These are phyloP conservation scores for Dendronephthya gigantea DNA, from an alignment of 64 coral and sea anemone species.

Conservation along the genomic window DNA sequence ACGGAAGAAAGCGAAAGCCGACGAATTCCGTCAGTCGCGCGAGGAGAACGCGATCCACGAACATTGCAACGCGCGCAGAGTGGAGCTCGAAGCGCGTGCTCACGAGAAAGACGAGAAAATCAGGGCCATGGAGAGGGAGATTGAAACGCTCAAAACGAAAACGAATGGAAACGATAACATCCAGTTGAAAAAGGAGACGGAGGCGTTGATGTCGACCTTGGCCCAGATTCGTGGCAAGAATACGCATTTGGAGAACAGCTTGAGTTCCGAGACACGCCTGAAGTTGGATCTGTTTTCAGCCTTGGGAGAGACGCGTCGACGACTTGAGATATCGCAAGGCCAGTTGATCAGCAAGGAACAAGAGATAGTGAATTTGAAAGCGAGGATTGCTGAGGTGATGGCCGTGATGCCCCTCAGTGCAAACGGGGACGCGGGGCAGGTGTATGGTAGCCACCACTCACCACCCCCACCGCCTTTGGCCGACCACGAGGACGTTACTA, in stretches of 20 bases:
- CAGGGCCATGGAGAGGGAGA: slow-evolving; percentile 53
- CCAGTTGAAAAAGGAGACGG: slow-evolving; percentile 95
- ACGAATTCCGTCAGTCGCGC: slow-evolving; percentile 53
- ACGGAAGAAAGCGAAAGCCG: slow-evolving; percentile 75
- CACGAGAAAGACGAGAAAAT: slow-evolving; percentile 84
- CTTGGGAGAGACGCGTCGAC: slow-evolving; percentile 73
- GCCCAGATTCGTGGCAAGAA: slow-evolving; percentile 92
- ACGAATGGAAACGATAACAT: slow-evolving; percentile 73
- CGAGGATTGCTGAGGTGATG: slow-evolving; percentile 94
- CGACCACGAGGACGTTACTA: slow-evolving; percentile 49
- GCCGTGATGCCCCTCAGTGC: slow-evolving; percentile 67
- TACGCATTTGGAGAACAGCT: slow-evolving; percentile 81
- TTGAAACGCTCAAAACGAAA: slow-evolving; percentile 65
- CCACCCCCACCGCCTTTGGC: slow-evolving; percentile 30
- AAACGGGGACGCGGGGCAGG: slow-evolving; percentile 18
- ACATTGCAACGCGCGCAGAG: slow-evolving; percentile 55
- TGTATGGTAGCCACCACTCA: slow-evolving; percentile 12
- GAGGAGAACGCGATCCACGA: slow-evolving; percentile 64
- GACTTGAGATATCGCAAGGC: slow-evolving; percentile 69
- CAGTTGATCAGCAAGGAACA: slow-evolving; percentile 79
- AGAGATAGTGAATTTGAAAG: slow-evolving; percentile 63
- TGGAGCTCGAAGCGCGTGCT: slow-evolving; percentile 59
- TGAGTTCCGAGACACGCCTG: slow-evolving; percentile 78
- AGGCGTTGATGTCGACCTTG: slow-evolving; percentile 77
- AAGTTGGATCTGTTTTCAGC: slow-evolving; percentile 95